Conservation (phyloP, 2,113 vertebrate genomes). For the Paralichthys olivaceus region DNA sequence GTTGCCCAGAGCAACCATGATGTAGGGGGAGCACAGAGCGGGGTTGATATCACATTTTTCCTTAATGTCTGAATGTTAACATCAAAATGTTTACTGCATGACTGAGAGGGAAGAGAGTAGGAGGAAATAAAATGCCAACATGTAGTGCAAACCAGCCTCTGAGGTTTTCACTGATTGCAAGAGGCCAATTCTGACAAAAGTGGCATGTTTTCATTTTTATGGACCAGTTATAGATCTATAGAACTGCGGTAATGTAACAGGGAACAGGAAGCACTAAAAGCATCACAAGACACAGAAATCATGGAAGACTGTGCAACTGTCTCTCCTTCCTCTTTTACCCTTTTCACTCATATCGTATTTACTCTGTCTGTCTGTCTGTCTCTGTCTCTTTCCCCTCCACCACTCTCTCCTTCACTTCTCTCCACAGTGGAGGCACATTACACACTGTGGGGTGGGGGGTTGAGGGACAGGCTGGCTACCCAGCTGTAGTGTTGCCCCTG, state of each 20-base stretch:
- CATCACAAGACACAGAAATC: not conserved
- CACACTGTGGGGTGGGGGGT: not conserved
- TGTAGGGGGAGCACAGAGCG: not conserved
- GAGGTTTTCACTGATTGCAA: not conserved
- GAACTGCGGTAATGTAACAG: too few relatives aligned
- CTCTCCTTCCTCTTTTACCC: not conserved
- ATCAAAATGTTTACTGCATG: not conserved
- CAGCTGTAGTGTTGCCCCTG: conserved; percentile 59
- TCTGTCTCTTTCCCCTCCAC: not conserved
- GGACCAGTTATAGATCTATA: too few relatives aligned
- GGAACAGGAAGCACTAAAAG: too few relatives aligned
- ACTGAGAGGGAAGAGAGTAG: not conserved
- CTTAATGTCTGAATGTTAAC: conserved; percentile 65
- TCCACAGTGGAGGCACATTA: not conserved
- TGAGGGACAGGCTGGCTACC: conserved; percentile 38
- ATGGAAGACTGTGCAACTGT: not conserved
- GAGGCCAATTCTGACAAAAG: not conserved
- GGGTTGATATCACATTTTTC: conserved; percentile 79
- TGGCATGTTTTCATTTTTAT: too few relatives aligned
- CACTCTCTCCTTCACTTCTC: conserved; percentile 11
- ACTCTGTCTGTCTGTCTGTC: not conserved
- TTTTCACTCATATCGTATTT: not conserved
- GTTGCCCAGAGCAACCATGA: conserved; percentile 84
- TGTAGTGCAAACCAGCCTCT: conserved; percentile 21
- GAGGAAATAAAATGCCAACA: not conserved